Evolutionary conservation across 2,113 vertebrate species (phyloP).

Genomic region (Malurus cyaneus): DNA sequence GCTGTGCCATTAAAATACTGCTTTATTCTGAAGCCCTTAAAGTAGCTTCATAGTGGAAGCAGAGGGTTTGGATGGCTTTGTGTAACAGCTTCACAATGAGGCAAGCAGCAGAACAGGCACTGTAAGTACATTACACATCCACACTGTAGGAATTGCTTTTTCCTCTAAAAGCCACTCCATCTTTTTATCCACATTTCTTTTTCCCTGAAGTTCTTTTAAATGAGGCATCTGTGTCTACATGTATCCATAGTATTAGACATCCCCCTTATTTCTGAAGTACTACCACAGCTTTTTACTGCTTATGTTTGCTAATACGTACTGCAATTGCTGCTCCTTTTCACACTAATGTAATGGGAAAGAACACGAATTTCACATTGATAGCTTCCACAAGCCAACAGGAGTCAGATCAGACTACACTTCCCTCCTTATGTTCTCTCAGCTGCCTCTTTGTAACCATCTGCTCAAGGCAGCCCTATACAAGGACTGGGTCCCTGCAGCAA

Average conservation of each 20-base stretch:
- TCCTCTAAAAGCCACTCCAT: not conserved
- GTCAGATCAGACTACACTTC: not conserved
- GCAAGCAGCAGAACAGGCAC: not conserved
- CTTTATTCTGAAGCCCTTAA: constrained; percentile 19
- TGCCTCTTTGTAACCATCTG: constrained; percentile 37
- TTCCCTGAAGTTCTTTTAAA: not conserved
- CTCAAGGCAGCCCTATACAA: not conserved
- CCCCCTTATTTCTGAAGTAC: constrained; percentile 5
- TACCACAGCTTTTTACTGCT: not conserved
- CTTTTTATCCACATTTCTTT: constrained; percentile 12
- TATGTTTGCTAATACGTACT: constrained; percentile 5
- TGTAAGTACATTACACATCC: not conserved
- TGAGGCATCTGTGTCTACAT: not conserved
- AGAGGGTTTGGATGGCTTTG: constrained; percentile 13
- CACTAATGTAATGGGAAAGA: not conserved
- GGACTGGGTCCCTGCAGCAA: not conserved
- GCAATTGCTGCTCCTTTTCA: not conserved
- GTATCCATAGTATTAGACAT: not conserved
- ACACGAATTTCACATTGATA: constrained; percentile 35
- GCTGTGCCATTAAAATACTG: constrained; percentile 1
- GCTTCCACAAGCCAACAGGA: constrained; percentile 22
- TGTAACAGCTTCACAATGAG: not conserved
- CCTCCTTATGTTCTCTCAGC: constrained; percentile 33
- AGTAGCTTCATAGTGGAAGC: constrained; percentile 21
- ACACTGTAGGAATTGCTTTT: not conserved